Conservation (phyloP, 2,797 vertebrate genomes). For the Fistularia commersonii region DNA sequence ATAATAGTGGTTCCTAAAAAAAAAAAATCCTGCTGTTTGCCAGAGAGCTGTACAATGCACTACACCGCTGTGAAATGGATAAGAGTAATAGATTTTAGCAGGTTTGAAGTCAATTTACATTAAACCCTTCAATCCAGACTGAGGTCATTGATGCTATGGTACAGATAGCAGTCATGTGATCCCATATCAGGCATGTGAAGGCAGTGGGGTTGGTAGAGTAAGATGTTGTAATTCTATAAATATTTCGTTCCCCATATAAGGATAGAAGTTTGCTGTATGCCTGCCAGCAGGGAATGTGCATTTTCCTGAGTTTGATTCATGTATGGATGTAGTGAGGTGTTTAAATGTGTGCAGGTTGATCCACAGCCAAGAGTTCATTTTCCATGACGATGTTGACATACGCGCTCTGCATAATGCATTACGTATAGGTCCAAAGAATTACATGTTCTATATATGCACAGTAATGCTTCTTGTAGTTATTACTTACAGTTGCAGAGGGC, state of each 20-base stretch:
- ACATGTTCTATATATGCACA: not conserved
- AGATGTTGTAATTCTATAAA: conserved; percentile 39
- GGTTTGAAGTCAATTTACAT: too few relatives aligned
- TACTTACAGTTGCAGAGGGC: not conserved
- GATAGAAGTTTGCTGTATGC: conserved; percentile 36
- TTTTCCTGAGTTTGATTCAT: conserved; percentile 23
- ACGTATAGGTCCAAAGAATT: not conserved
- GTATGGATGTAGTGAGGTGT: conserved; percentile 16
- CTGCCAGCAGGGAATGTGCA: conserved; percentile 14
- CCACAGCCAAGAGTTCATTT: conserved; percentile 16
- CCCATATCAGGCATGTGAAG: conserved; percentile 2
- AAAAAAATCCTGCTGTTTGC: too few relatives aligned
- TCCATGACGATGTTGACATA: too few relatives aligned
- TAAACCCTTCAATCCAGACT: not conserved
- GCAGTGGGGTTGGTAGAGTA: conserved; percentile 12
- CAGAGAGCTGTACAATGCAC: too few relatives aligned
- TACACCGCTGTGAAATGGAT: too few relatives aligned
- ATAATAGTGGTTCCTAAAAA: too few relatives aligned
- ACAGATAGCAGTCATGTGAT: conserved; percentile 7
- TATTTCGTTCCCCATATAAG: conserved; percentile 57
- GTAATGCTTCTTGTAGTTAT: not conserved
- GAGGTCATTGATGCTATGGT: conserved; percentile 12
- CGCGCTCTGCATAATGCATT: not conserved
- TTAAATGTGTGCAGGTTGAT: conserved; percentile 12
- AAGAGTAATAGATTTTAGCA: too few relatives aligned